Base-by-base conservation (phyloP, 2,797 vertebrate species). In the Pseudotriccus pelzelni region DNA sequence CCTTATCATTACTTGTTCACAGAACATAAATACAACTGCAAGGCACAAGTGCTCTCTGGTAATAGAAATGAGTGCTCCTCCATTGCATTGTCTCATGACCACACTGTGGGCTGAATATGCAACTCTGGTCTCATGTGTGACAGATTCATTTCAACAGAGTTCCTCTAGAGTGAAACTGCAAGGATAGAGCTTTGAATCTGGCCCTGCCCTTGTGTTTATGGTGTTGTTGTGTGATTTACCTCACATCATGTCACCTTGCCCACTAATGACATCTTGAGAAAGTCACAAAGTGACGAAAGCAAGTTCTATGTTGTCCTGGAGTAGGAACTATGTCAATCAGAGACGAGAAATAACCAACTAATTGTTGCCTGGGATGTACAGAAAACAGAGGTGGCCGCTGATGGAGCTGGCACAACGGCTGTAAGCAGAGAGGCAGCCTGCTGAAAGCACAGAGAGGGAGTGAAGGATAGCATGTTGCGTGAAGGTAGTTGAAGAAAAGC, bases 271-370 rank as follows among this genome's bases (percentile, higher is more conserved):
- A 36, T 52, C 86, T 89, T 92, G 84, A 89, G 86, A 92, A 92
- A 96, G 84, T 47, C 0, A 0, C 49, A 64, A 85, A 94, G 84
- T 58, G 93, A 89, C 0, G 2, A 77, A 72, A 93, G 53, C 41
- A 60, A 41, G 30, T 43, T 66, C 49, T 83, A 30, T 62, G 63
- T 59, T 83, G 78, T 3, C 2, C 47, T 59, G 70, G 50, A 76
- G 56, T 52, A 39, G 43, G 80, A 95, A 32, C 59, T 69, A 7
- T 79, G 85, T 94, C 91, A 94, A 56, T 79, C 84, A 92, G 67
- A 84, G 86, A 39, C 0, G 3, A 89, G 83, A 83, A 95, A 82
- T 94, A 93, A 64, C n/a, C 53, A 32, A 34, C 24, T 84, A 87
- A 80, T 93, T 94, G 79, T 60, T 7, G 0, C 30, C 55, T 83